phyloP scores from a whole-genome alignment of 2,888 invertebrate genomes.

The Hydropsyche betteni region DNA sequence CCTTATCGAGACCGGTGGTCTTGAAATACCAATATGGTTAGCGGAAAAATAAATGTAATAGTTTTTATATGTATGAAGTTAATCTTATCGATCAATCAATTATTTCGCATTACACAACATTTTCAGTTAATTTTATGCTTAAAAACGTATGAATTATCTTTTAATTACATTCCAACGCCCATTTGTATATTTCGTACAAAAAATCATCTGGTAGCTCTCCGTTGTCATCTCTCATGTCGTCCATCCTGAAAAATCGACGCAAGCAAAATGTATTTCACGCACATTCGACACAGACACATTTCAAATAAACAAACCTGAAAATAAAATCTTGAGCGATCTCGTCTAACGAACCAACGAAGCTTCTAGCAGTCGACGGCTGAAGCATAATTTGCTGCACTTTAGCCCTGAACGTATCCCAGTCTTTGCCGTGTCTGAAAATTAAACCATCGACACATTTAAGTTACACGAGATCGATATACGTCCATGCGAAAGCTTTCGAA shows the following conservation, averaged over 20 bases:
- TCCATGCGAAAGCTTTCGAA: too few relatives aligned
- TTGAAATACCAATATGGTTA: too few relatives aligned
- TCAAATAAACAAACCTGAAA: conserved; percentile 61
- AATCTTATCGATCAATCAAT: too few relatives aligned
- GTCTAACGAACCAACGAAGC: conserved; percentile 78
- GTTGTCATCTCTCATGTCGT: conserved; percentile 67
- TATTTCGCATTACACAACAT: too few relatives aligned
- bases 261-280: conserved; percentile 24
- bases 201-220: conserved; percentile 74
- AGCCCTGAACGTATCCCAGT: conserved; percentile 85
- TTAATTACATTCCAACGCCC: conserved; percentile 83
- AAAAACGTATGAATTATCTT: neutral
- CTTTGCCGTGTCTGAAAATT: conserved; percentile 78
- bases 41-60: too few relatives aligned
- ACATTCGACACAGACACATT: neutral
- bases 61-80: too few relatives aligned
- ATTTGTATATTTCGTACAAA: conserved; percentile 78
- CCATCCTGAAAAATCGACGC: conserved; percentile 66
- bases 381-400: conserved; percentile 86
- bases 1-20: neutral
- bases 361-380: conserved; percentile 80
- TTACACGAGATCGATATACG: neutral
- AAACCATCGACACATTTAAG: neutral
- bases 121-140: too few relatives aligned
- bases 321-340: conserved; percentile 81